Percentiles rank a stretch among this genome's conserved stretches.
Evolutionary conservation across 2,888 invertebrate genomes (phyloP).

Genomic region (Anarsia innoxiella): DNA sequence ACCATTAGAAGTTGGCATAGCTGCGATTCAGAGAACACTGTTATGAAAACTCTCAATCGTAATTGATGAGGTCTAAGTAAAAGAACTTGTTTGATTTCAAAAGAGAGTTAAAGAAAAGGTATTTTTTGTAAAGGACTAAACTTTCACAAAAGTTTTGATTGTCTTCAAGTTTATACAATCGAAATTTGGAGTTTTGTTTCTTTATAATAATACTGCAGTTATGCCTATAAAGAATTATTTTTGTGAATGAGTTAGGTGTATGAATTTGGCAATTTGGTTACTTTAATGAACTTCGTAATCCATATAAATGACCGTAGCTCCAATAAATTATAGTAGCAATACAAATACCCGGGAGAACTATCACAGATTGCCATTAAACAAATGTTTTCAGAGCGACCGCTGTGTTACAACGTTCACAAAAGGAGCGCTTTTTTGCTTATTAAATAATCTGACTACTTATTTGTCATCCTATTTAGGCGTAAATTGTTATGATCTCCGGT

Average conservation of each 20-base stretch:
- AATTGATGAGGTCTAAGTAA: slow-evolving; percentile 43
- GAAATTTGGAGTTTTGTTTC: slow-evolving; percentile 1
- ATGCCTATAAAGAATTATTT: too few species aligned
- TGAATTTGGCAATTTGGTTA: too few species aligned
- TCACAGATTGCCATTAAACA: slow-evolving; percentile 39
- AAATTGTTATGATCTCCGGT: slow-evolving; percentile 5
- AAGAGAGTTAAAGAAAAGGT: slow-evolving; percentile 16
- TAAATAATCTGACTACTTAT: slow-evolving; percentile 48
- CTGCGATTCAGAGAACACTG: slow-evolving; percentile 32
- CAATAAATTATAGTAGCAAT: too few species aligned
- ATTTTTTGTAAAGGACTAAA: slow-evolving; percentile 9
- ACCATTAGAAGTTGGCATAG: slow-evolving; percentile 35
- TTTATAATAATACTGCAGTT: not conserved
- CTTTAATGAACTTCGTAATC: too few species aligned
- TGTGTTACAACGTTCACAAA: too few species aligned
- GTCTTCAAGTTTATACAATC: slow-evolving; percentile 7
- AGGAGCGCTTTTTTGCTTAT: slow-evolving; percentile 31
- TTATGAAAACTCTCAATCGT: slow-evolving; percentile 36
- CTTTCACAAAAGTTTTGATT: slow-evolving; percentile 5
- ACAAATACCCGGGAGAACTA: too few species aligned
- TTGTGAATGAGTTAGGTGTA: too few species aligned
- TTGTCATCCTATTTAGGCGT: slow-evolving; percentile 33
- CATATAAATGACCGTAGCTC: too few species aligned
- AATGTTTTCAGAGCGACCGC: slow-evolving; percentile 23
- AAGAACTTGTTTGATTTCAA: slow-evolving; percentile 26